Evolutionary conservation across 2,797 vertebrate species (phyloP).

Genomic region (Sebastes vulpes): DNA sequence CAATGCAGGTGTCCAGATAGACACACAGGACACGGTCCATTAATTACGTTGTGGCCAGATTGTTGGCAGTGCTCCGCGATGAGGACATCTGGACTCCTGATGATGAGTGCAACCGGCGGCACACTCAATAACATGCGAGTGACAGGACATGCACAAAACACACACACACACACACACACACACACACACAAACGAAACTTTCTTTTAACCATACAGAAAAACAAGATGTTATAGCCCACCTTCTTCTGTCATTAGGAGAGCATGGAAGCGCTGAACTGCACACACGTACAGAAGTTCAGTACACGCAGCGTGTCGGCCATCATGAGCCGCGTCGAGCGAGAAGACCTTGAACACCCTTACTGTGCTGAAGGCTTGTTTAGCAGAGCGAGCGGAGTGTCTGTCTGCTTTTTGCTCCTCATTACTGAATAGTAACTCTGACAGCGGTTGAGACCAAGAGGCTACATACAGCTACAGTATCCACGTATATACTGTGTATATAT

Average conservation of each 20-base stretch:
- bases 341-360: conserved; percentile 56
- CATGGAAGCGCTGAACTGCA: conserved; percentile 30
- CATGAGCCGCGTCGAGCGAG: conserved; percentile 19
- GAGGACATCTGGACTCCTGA: conserved; percentile 65
- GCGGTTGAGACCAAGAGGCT: conserved; percentile 24
- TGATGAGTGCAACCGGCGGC: conserved; percentile 31
- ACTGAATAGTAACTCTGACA: conserved; percentile 49
- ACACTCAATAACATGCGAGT: conserved; percentile 11
- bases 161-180: neutral
- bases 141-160: neutral
- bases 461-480: neutral
- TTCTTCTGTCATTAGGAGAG: conserved; percentile 50
- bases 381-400: conserved; percentile 39
- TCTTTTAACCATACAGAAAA: conserved; percentile 8
- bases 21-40: conserved; percentile 32
- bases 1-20: conserved; percentile 38
- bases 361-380: conserved; percentile 61
- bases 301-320: conserved; percentile 48
- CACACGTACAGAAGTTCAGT: conserved; percentile 14
- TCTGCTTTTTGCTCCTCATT: conserved; percentile 61
- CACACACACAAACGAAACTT: neutral
- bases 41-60: conserved; percentile 52
- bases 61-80: conserved; percentile 45
- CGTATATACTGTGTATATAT: too few species aligned
- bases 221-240: conserved; percentile 47